These are phyloP conservation scores for Adelosebastes latens DNA, from an alignment of 2,797 vertebrate species.

Conservation along the genomic window DNA sequence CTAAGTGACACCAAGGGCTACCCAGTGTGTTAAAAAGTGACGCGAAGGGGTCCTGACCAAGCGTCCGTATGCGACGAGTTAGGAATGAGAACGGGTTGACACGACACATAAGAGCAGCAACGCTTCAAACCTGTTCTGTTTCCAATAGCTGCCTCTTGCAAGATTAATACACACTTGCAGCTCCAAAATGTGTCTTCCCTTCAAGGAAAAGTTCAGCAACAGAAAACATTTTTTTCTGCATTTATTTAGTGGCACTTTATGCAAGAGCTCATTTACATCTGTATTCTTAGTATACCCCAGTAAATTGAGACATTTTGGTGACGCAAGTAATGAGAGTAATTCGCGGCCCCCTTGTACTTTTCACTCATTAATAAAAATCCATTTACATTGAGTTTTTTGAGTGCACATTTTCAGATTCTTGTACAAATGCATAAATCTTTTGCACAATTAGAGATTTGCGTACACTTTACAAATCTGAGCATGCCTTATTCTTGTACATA, in stretches of 20 bases:
- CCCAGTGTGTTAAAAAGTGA: too few relatives aligned
- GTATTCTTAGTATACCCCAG: background rate
- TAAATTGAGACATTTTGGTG: too few relatives aligned
- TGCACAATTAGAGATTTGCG: background rate
- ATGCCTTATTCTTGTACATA: background rate
- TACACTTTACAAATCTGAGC: background rate
- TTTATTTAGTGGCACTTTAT: background rate
- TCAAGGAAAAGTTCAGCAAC: background rate
- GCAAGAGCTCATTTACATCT: background rate
- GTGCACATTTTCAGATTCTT: background rate
- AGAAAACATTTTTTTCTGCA: background rate
- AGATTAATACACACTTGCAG: background rate
- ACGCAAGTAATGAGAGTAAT: too few relatives aligned
- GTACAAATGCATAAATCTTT: constrained; percentile 1
- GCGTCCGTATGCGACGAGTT: accelerated
- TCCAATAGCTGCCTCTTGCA: background rate
- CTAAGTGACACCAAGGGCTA: too few relatives aligned
- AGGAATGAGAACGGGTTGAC: background rate
- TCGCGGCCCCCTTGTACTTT: background rate
- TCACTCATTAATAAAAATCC: background rate
- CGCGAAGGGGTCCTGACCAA: too few relatives aligned
- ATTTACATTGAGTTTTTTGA: background rate
- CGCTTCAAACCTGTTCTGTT: background rate
- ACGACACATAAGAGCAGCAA: background rate
- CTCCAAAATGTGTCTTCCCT: background rate